phyloP scores from a whole-genome alignment of 2,888 invertebrate genomes.

The Eupithecia centaureata region DNA sequence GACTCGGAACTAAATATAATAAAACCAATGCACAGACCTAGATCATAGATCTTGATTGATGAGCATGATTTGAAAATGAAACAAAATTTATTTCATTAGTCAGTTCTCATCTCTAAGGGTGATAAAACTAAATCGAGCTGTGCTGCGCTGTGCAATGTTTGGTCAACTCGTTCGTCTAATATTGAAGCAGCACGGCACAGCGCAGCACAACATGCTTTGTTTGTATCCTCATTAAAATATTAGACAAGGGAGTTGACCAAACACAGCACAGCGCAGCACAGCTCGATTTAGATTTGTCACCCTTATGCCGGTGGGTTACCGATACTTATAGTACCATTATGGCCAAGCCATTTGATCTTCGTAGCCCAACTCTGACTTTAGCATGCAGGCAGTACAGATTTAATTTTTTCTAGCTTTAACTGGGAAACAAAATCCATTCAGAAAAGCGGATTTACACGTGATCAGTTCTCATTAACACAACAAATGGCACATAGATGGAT shows the following conservation, averaged over 20 bases:
- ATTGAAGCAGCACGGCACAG: too few relatives aligned
- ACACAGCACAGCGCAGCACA: too few relatives aligned
- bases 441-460: neutral
- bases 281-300: too few relatives aligned
- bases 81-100: neutral
- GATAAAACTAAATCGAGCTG: too few relatives aligned
- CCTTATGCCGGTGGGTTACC: neutral
- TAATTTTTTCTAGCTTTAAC: neutral
- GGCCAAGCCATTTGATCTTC: neutral
- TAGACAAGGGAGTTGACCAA: too few relatives aligned
- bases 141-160: too few relatives aligned
- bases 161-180: too few relatives aligned
- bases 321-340: neutral
- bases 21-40: neutral
- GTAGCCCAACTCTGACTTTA: neutral
- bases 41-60: neutral
- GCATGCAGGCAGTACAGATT: neutral
- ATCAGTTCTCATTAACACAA: slow-evolving; percentile 33
- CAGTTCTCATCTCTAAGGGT: neutral
- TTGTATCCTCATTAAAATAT: too few relatives aligned
- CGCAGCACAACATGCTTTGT: too few relatives aligned
- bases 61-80: neutral
- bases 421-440: neutral
- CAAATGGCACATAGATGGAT: slow-evolving; percentile 45
- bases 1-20: too few relatives aligned